These are phyloP conservation scores for Cardiocondyla obscurior DNA, from an alignment of 1,140 invertebrate genomes.

Conservation along the genomic window DNA sequence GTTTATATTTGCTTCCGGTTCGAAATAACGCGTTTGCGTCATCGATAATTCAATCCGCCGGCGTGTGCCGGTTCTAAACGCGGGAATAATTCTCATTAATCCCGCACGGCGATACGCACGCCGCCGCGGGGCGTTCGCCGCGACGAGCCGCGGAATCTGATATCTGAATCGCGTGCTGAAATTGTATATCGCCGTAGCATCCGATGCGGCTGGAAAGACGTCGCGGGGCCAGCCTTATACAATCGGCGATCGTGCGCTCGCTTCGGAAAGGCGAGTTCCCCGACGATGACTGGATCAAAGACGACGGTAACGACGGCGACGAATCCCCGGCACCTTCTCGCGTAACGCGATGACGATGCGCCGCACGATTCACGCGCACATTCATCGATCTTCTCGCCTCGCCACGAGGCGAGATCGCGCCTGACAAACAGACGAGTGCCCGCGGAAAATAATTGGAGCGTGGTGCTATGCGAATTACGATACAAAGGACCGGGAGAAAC, in stretches of 20 bases:
- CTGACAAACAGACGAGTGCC: constrained; percentile 8
- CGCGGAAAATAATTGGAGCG: constrained; percentile 33
- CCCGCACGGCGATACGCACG: background rate
- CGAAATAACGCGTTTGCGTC: background rate
- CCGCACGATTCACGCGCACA: constrained; percentile 42
- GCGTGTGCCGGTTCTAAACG: background rate
- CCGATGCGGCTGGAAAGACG: constrained; percentile 18
- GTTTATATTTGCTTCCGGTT: background rate
- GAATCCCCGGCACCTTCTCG: constrained; percentile 7
- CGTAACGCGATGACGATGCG: constrained; percentile 43
- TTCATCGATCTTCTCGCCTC: constrained; percentile 30
- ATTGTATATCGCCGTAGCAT: constrained; percentile 44
- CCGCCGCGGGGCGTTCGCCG: constrained; percentile 8
- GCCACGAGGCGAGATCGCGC: constrained; percentile 22
- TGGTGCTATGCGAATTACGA: constrained; percentile 35
- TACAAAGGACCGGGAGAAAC: background rate
- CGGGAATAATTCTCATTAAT: constrained; percentile 8
- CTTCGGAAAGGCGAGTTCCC: constrained; percentile 37
- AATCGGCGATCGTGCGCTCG: background rate
- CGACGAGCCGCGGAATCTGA: constrained; percentile 48
- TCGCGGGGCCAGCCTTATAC: background rate
- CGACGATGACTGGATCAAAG: constrained; percentile 47
- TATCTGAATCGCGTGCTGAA: constrained; percentile 50
- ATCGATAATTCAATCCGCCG: background rate
- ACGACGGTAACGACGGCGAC: background rate